Evolutionary conservation across 2,797 vertebrate genomes (phyloP), one percentile per base, ranked within the genome.

Genomic region (Etheostoma nigrum): DNA sequence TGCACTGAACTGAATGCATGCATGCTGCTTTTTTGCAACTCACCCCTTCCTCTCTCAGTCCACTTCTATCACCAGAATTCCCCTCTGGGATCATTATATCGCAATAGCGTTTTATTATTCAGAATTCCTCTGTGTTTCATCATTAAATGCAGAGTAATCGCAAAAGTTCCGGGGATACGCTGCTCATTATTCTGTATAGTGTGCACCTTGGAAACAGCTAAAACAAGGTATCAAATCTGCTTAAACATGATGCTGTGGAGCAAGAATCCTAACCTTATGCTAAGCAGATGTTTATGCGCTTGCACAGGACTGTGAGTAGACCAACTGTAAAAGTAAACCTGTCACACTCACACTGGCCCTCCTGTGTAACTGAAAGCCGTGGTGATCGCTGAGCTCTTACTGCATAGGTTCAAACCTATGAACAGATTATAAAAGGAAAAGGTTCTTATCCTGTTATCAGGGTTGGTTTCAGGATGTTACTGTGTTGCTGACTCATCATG

Each of bases 11-110:
- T 76, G 53, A 33, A 15, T 82, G 51, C 64, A 78, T 72, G 47
- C 75, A 58, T 25, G 12, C 42, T 54, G 49, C 36, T 65, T 40
- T 76, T 45, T 44, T 14, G 14, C 55, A 25, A 6, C 33, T 75
- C 62, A 6, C 27, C 64, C 21, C 15, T 51, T 66, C 64, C 55
- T 33, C 53, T 53, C 69, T 62, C 23, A 16, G 53, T 72, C 33
- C 57, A 19, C 61, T 49, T 76, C 33, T 42, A 4, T 74, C 63
- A 11, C 45, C 16, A 65, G 71, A 72, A 80, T 64, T 72, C 83
- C 76, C 86, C 66, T 44, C 61, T 65, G 73, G 75, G 65, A 76
- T 79, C 67, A 79, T 89, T 87, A 75, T 75, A 74, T 82, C 61
- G 76, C 67, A 58, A 33, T 67, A 57, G 45, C 10, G 79, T 84